Conservation (phyloP, 2,797 vertebrate species). For the Anguilla pacifica region DNA sequence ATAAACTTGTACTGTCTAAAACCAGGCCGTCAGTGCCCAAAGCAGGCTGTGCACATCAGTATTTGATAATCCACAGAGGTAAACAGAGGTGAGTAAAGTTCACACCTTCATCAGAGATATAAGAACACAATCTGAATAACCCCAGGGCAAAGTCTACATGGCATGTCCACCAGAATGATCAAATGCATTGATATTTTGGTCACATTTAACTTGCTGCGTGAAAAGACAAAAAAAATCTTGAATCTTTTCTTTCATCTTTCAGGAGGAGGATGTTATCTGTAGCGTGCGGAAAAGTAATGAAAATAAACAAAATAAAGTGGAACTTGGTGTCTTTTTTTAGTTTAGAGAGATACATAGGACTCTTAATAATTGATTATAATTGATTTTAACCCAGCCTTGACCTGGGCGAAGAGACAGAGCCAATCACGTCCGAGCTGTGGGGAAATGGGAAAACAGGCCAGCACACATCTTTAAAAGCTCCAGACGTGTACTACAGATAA, state of each 20-base stretch:
- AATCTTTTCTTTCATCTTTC: constrained; percentile 20
- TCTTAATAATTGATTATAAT: constrained; percentile 96
- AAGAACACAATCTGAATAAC: background rate
- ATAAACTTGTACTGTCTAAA: background rate
- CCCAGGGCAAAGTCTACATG: background rate
- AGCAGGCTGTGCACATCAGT: background rate
- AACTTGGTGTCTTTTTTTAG: constrained; percentile 67
- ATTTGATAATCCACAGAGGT: background rate
- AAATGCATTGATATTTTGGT: constrained; percentile 37
- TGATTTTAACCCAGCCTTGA: constrained; percentile 90
- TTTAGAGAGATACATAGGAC: constrained; percentile 67
- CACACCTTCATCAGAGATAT: background rate
- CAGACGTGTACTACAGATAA: constrained; percentile 88
- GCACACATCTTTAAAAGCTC: constrained; percentile 88
- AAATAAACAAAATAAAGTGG: constrained; percentile 47
- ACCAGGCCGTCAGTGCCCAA: background rate
- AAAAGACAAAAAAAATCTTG: constrained; percentile 15
- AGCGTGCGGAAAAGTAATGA: constrained; percentile 32
- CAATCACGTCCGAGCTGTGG: constrained; percentile 78
- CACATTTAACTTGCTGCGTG: constrained; percentile 17
- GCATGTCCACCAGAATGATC: constrained; percentile 28
- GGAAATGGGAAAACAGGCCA: constrained; percentile 75
- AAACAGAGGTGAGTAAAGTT: background rate
- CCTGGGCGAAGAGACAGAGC: constrained; percentile 80
- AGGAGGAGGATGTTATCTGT: constrained; percentile 33